phyloP scores from a whole-genome alignment of 2,888 invertebrate genomes.

The Microctonus brassicae region DNA sequence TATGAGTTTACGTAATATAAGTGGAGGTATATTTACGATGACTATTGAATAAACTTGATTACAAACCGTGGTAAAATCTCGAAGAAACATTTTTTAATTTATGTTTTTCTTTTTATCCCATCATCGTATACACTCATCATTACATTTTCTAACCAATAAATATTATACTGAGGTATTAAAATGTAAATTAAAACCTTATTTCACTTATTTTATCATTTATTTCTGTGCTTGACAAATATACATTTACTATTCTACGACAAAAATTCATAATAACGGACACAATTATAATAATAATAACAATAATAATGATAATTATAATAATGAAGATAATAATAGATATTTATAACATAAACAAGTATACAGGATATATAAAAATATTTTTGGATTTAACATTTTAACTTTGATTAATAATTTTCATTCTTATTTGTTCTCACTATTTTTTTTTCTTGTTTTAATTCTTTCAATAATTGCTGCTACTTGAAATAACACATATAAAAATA shows the following conservation, averaged over 20 bases:
- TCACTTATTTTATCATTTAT: conserved; percentile 29
- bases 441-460: neutral
- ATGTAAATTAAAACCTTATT: neutral
- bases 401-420: neutral
- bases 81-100: neutral
- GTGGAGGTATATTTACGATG: neutral
- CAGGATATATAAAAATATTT: conserved; percentile 2
- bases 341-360: neutral
- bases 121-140: neutral
- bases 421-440: neutral
- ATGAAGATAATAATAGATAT: neutral
- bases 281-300: neutral
- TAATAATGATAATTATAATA: no score
- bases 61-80: neutral
- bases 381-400: neutral
- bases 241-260: neutral
- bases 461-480: neutral
- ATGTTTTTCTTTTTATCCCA: neutral
- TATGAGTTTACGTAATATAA: neutral
- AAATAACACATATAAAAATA: neutral
- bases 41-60: neutral
- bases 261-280: neutral
- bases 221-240: conserved; percentile 35
- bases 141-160: neutral
- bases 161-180: neutral